Evolutionary conservation across 2,113 vertebrate species (phyloP), one percentile per base, ranked within the genome.

Genomic region (Bubo bubo): DNA sequence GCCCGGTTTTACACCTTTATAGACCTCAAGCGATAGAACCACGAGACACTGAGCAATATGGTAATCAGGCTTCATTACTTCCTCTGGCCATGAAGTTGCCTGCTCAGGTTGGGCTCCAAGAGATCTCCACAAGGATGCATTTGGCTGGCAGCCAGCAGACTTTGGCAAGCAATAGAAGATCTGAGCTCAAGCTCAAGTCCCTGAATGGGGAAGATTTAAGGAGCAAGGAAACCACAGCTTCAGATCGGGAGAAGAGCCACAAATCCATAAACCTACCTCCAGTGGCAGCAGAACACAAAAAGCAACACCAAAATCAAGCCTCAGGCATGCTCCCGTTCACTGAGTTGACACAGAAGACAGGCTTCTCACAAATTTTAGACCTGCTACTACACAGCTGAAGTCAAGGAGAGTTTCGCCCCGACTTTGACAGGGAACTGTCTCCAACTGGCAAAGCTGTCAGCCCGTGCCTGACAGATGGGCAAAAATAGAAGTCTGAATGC

Each of bases 241-340:
- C 59, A 41, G 39, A 41, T 4, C 0, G 1, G 64, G 26, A 93
- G 59, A 66, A 70, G 20, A 74, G 77, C 32, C 58, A 53, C 41
- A 50, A 45, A 77, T 58, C 59, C 14, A 2, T 63, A 77, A 77
- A 34, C 16, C 43, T 34, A 43, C 17, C 52, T 41, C n/a, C n/a
- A 49, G 20, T 8, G 14, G 39, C 0, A 2, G 77, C 21, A 79
- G 56, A 91, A 71, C 22, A 63, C 68, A 75, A 71, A 92, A 59
- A 92, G 11, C 58, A 90, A n/a, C 14, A 39, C 21, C 22, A 58
- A 79, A 95, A 79, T 68, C 47, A 64, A 86, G 23, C 34, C 32
- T 63, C 43, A 9, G 24, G 49, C 34, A 22, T 0, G 0, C n/a
- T 89, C 21, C 47, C 4, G 2, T 53, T 64, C 0, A 0, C 50